These are phyloP conservation scores for Hydrochoerus hydrochaeris DNA, from an alignment of 2,113 vertebrate genomes.

Conservation along the genomic window DNA sequence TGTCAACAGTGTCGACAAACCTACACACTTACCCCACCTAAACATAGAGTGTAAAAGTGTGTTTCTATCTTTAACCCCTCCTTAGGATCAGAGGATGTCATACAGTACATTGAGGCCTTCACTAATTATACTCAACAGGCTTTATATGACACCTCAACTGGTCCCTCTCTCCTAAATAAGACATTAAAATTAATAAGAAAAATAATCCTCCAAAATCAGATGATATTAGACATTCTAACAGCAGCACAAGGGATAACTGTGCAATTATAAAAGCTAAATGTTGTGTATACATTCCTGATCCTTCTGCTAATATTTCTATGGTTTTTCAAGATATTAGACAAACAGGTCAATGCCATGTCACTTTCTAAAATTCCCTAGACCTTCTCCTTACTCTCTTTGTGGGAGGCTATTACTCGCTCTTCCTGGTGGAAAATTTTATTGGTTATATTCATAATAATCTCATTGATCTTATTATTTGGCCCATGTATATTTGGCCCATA, in stretches of 20 bases:
- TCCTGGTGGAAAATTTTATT: too few species aligned
- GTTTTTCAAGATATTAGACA: too few species aligned
- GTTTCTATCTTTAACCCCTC: not conserved
- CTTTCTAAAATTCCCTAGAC: too few species aligned
- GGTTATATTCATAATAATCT: too few species aligned
- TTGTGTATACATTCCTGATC: too few species aligned
- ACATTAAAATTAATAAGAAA: not conserved
- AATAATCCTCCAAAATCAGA: not conserved
- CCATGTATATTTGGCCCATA: not conserved
- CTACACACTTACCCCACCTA: not conserved
- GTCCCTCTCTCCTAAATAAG: not conserved
- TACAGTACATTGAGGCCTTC: not conserved
- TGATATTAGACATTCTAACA: too few species aligned
- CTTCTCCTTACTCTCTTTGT: too few species aligned
- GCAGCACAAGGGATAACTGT: too few species aligned
- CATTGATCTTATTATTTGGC: not conserved
- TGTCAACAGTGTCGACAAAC: not conserved
- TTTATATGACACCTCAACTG: not conserved
- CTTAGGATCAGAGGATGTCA: not conserved
- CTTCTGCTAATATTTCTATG: too few species aligned
- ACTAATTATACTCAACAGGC: not conserved
- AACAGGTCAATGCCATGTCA: too few species aligned
- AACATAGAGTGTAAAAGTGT: not conserved
- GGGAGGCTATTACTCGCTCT: too few species aligned
- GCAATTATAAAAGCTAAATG: too few species aligned